phyloP scores from a whole-genome alignment of 2,888 invertebrate genomes.

The Halictus ligatus region DNA sequence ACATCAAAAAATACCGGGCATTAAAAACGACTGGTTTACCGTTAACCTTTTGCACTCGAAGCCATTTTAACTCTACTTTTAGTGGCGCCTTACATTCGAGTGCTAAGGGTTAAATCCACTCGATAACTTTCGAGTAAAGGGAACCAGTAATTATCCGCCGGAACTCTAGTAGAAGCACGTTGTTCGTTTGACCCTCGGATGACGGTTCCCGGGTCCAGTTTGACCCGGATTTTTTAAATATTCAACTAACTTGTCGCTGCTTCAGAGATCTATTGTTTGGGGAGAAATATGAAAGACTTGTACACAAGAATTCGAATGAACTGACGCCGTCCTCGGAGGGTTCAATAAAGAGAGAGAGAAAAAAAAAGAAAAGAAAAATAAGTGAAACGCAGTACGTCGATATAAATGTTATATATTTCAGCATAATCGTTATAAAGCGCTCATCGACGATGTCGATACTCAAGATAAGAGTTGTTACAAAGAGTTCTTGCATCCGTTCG shows the following conservation, averaged over 20 bases:
- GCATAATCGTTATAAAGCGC: slow-evolving; percentile 77
- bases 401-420: slow-evolving; percentile 79
- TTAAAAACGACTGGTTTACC: background rate
- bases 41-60: no score
- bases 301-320: background rate
- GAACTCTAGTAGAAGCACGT: background rate
- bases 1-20: background rate
- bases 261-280: background rate
- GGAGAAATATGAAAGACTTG: background rate
- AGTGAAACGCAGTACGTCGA: slow-evolving; percentile 57
- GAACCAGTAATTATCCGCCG: background rate
- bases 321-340: background rate
- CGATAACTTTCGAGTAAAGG: no score
- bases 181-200: background rate
- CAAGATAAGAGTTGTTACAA: slow-evolving; percentile 63
- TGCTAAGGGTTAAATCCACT: background rate
- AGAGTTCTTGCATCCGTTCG: slow-evolving; percentile 49
- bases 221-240: background rate
- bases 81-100: no score
- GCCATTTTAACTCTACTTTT: no score
- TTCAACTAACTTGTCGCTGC: background rate
- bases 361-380: slow-evolving; percentile 7
- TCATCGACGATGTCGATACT: slow-evolving; percentile 66
- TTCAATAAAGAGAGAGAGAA: background rate
- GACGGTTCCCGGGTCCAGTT: background rate